Base-by-base conservation (phyloP, 2,888 invertebrate species). In the Myathropa florea region DNA sequence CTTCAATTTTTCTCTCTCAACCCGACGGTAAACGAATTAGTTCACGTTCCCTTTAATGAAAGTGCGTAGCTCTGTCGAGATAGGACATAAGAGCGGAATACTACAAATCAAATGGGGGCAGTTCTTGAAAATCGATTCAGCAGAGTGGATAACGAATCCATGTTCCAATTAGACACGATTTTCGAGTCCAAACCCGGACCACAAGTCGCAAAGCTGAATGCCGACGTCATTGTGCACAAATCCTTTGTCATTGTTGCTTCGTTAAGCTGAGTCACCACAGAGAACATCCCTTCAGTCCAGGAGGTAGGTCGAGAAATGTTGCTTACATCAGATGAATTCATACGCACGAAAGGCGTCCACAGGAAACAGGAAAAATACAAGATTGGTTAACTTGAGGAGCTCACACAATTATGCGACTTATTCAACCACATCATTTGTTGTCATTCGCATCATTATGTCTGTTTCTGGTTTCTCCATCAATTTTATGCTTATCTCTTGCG, bases 351-450 rank as follows among this genome's bases (percentile, higher is more conserved):
- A 39, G 39, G 39, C n/a, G 39, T 18, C 7, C 46, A 2, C 18
- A 7, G 46, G 18, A 46, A 7, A 18, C 14, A n/a, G 6, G n/a
- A 46, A 46, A 1, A n/a, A 39, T 0, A 10, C 18, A 18, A 46
- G 46, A 18, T 46, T 46, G 46, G 57, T 57, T 55, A 30, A 55
- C 57, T 70, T 39, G 36, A 23, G 59, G 28, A 71, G 26, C 21
- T 60, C 46, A 24, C 18, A 71, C 26, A 71, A 71, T 61, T 71
- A 71, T 30, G 60, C 46, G 28, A 73, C 63, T 73, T 55, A 63
- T 53, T 33, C 33, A 57, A 75, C 64, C 67, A 64, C 75, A 75
- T 75, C 65, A 59, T 65, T 76, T 24, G 76, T 68, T 77, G 67
- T 68, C 76, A 60, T 46, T 65, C 28, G 68, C 68, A 60, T 76